Evolutionary conservation across 1,140 invertebrate species (phyloP).

Genomic region (Glomeris maerens): DNA sequence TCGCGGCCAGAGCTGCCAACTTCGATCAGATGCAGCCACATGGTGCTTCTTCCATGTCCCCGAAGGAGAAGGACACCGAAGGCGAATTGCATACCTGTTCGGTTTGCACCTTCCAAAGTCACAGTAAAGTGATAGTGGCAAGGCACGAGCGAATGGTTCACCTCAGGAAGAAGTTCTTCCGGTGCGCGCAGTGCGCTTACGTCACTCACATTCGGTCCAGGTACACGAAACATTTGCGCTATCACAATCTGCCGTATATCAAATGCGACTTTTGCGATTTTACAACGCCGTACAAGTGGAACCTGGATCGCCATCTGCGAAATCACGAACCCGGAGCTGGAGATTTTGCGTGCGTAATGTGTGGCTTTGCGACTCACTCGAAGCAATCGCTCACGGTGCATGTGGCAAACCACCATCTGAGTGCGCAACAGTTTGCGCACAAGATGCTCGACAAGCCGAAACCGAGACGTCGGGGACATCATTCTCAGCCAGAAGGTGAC

Average conservation of each 20-base stretch:
- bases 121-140: conserved; percentile 25
- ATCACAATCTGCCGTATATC: conserved; percentile 83
- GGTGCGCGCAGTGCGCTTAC: conserved; percentile 75
- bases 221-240: conserved; percentile 86
- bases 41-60: not conserved
- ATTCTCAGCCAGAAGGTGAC: conserved; percentile 10
- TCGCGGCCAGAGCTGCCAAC: not conserved
- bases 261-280: conserved; percentile 88
- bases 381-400: conserved; percentile 84
- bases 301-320: conserved; percentile 79
- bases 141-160: conserved; percentile 37
- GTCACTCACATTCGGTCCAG: conserved; percentile 75
- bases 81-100: conserved; percentile 22
- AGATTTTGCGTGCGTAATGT: conserved; percentile 66
- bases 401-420: conserved; percentile 51
- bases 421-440: too few relatives aligned
- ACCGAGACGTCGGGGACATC: too few relatives aligned
- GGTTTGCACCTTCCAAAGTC: conserved; percentile 27
- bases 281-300: conserved; percentile 81
- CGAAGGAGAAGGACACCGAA: conserved; percentile 14
- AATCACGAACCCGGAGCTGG: conserved; percentile 60
- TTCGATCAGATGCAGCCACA: not conserved
- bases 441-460: too few relatives aligned
- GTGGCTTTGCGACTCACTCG: conserved; percentile 81
- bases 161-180: conserved; percentile 48